phyloP scores from a whole-genome alignment of 2,797 vertebrate genomes.

The Cynopterus sphinx region DNA sequence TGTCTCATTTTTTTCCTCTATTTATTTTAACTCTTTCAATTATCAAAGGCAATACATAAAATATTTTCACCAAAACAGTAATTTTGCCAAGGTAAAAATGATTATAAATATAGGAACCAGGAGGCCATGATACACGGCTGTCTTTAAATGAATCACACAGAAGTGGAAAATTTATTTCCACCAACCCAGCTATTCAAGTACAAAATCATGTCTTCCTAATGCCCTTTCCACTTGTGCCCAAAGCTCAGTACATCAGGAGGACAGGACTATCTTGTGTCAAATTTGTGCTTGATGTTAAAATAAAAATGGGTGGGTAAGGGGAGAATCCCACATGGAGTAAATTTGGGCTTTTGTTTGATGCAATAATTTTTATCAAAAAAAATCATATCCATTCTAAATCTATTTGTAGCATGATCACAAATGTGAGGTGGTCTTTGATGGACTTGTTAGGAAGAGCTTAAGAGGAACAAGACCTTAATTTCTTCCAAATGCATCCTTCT shows the following conservation, averaged over 20 bases:
- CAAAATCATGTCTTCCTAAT: background rate
- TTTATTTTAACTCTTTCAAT: constrained; percentile 6
- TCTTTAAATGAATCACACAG: background rate
- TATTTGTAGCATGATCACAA: background rate
- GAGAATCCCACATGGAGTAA: background rate
- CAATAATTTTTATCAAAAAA: constrained; percentile 38
- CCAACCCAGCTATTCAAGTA: background rate
- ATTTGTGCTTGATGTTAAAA: background rate
- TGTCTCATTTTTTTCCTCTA: background rate
- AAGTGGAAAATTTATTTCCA: constrained; percentile 7
- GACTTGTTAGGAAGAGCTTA: background rate
- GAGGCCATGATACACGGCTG: background rate
- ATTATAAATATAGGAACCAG: background rate
- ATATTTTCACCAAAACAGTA: background rate
- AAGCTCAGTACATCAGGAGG: background rate
- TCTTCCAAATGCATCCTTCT: constrained; percentile 32
- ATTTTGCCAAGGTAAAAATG: constrained; percentile 15
- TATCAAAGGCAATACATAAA: background rate
- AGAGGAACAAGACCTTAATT: constrained; percentile 7
- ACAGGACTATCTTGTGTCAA: background rate
- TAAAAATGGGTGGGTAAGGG: background rate
- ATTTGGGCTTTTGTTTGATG: constrained; percentile 1
- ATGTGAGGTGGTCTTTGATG: background rate
- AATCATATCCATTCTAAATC: background rate
- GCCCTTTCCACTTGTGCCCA: background rate